A percentile compares a stretch with the other conserved stretches of the same genome.
Evolutionary conservation across 2,113 vertebrate species (phyloP).

Genomic region (Lipophrys pholis): DNA sequence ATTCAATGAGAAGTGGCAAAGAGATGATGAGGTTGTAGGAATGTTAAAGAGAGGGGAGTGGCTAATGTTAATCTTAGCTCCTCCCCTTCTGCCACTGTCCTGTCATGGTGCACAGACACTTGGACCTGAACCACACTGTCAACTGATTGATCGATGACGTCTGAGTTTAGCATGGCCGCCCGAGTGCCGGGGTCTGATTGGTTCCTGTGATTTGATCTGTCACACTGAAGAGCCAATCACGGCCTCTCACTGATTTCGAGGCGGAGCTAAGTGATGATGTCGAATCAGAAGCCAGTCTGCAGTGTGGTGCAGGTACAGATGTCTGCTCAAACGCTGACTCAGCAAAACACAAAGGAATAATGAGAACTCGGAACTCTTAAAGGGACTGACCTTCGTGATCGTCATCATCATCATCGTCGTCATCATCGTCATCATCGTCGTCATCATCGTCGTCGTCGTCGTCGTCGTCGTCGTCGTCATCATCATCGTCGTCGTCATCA

Average conservation of each 20-base stretch:
- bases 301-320: conserved; percentile 9
- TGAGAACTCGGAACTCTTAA: conserved; percentile 14
- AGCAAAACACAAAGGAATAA: background rate
- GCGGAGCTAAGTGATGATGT: conserved; percentile 1
- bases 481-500: conserved; percentile 52
- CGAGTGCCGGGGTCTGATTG: too few species aligned
- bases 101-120: conserved; percentile 35
- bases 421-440: conserved; percentile 45
- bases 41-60: conserved; percentile 62
- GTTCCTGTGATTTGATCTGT: too few species aligned
- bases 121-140: conserved; percentile 3
- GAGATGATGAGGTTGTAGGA: conserved; percentile 65
- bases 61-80: conserved; percentile 63
- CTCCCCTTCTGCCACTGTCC: conserved; percentile 66
- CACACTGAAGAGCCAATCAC: too few species aligned
- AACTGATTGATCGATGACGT: too few species aligned
- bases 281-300: background rate
- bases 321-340: background rate
- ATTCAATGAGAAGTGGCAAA: conserved; percentile 55
- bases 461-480: conserved; percentile 44
- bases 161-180: too few species aligned
- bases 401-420: conserved; percentile 24
- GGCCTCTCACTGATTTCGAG: background rate
- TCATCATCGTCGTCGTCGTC: conserved; percentile 66
- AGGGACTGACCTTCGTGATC: conserved; percentile 81